phyloP scores from a whole-genome alignment of 1,140 invertebrate genomes.

The Ceratitis capitata region DNA sequence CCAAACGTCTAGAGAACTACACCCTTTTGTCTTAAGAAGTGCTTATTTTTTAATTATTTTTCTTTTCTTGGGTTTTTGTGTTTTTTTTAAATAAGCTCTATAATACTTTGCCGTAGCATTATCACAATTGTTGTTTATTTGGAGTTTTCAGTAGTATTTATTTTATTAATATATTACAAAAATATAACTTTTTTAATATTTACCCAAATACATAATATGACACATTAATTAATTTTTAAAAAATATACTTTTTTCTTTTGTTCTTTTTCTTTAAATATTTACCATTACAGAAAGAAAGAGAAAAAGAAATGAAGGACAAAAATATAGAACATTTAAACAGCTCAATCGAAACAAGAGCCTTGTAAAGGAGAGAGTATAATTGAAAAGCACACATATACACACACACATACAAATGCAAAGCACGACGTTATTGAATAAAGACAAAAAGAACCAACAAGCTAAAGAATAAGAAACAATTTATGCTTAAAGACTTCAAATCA shows the following conservation, averaged over 20 bases:
- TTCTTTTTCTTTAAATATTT: not conserved
- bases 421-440: not conserved
- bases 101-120: too few relatives aligned
- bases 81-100: too few relatives aligned
- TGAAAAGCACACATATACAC: not conserved
- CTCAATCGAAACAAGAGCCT: not conserved
- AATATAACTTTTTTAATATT: not conserved
- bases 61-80: not conserved
- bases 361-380: not conserved
- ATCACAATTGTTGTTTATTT: not conserved
- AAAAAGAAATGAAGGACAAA: constrained; percentile 4
- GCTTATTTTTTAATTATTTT: not conserved
- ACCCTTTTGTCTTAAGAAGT: too few relatives aligned
- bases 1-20: too few relatives aligned
- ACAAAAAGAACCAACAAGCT: not conserved
- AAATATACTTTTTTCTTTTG: not conserved
- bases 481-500: not conserved
- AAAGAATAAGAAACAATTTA: not conserved
- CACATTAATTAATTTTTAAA: not conserved
- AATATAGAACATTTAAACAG: not conserved
- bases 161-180: not conserved
- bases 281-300: constrained; percentile 16
- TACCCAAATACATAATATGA: not conserved
- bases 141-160: not conserved
- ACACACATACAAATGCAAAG: not conserved